Evolutionary conservation across 2,888 invertebrate genomes (phyloP).

Genomic region (Hanleya hanleyi): DNA sequence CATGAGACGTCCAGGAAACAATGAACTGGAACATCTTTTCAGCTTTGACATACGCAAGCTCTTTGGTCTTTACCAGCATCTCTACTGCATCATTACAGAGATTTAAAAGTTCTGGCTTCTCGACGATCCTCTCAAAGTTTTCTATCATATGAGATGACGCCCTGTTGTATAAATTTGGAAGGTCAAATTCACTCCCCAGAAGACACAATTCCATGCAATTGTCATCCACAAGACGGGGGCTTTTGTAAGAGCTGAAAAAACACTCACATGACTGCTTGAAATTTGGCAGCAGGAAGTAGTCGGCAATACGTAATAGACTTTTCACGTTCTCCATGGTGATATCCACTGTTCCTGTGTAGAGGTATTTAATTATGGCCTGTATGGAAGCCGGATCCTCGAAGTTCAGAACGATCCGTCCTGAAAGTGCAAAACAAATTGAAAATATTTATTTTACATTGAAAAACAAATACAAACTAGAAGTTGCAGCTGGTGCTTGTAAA

Average conservation of each 20-base stretch:
- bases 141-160: slow-evolving; percentile 50
- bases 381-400: slow-evolving; percentile 47
- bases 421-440: slow-evolving; percentile 18
- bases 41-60: slow-evolving; percentile 47
- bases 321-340: slow-evolving; percentile 42
- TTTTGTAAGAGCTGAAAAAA: slow-evolving; percentile 34
- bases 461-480: too few species aligned
- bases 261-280: slow-evolving; percentile 48
- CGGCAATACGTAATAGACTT: slow-evolving; percentile 54
- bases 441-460: too few species aligned
- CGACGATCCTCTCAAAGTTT: slow-evolving; percentile 51
- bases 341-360: slow-evolving; percentile 49
- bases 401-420: slow-evolving; percentile 46
- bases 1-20: slow-evolving; percentile 50
- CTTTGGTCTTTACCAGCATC: slow-evolving; percentile 42
- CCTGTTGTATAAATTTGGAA: slow-evolving; percentile 45
- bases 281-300: slow-evolving; percentile 56
- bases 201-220: slow-evolving; percentile 56
- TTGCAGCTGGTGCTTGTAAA: too few species aligned
- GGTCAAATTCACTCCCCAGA: slow-evolving; percentile 52
- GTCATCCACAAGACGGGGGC: slow-evolving; percentile 39
- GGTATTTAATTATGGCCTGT: slow-evolving; percentile 48
- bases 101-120: slow-evolving; percentile 45
- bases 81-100: slow-evolving; percentile 52
- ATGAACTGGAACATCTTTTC: slow-evolving; percentile 53